Conservation (phyloP, 2,797 vertebrate genomes). For the Aldrovandia affinis region DNA sequence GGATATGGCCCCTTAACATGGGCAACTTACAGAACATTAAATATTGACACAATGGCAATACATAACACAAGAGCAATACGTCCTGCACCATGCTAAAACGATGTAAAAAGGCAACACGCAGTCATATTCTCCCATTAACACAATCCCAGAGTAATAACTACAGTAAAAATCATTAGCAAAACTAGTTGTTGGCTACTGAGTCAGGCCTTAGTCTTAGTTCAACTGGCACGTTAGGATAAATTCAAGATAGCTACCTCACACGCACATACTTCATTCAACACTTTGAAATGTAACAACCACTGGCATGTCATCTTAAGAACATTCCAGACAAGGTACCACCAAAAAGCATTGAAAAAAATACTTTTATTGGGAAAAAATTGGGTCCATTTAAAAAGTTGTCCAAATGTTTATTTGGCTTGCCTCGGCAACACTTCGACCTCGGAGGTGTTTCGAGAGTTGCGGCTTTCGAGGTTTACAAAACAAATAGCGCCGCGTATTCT, state of each 20-base stretch:
- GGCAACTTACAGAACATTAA: not conserved
- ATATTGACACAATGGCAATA: too few species aligned
- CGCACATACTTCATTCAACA: not conserved
- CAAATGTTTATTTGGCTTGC: slow-evolving; percentile 75
- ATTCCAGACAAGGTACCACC: not conserved
- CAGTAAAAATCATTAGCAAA: not conserved
- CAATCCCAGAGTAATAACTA: not conserved
- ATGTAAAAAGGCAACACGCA: not conserved
- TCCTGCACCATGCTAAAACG: not conserved
- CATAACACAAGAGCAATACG: not conserved
- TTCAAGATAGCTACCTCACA: not conserved
- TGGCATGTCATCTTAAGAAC: not conserved
- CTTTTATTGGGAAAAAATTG: not conserved
- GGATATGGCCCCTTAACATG: too few species aligned
- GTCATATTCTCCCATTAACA: not conserved
- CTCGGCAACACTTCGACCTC: slow-evolving; percentile 54
- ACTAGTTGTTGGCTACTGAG: not conserved
- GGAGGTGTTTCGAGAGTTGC: slow-evolving; percentile 58
- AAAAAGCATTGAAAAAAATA: not conserved
- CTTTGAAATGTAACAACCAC: not conserved
- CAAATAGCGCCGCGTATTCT: slow-evolving; percentile 49
- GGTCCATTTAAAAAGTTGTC: slow-evolving; percentile 56
- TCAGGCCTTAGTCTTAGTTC: not conserved
- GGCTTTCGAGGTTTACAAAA: slow-evolving; percentile 59
- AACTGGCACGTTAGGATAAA: not conserved